A percentile compares a stretch with the other conserved stretches of the same genome.
Conservation (phyloP, 2,888 invertebrate genomes). For the Hemithea aestivaria region DNA sequence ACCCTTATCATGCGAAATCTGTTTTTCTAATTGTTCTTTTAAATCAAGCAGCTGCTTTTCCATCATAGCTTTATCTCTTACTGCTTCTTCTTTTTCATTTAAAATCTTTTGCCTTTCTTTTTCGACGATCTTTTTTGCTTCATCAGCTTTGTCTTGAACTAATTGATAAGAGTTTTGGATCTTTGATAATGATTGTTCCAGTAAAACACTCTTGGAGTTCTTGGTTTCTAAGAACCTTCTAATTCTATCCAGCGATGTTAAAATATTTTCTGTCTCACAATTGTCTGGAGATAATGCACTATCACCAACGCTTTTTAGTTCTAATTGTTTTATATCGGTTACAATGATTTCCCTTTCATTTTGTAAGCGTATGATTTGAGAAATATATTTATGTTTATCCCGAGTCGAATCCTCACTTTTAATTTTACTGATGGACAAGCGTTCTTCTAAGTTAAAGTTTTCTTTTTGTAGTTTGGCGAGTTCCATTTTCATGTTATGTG, state of each 20-base stretch:
- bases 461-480: slow-evolving; percentile 51
- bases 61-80: slow-evolving; percentile 45
- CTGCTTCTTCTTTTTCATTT: slow-evolving; percentile 61
- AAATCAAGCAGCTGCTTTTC: slow-evolving; percentile 48
- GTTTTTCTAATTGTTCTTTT: slow-evolving; percentile 46
- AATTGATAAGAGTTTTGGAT: slow-evolving; percentile 62
- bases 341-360: slow-evolving; percentile 54
- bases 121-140: slow-evolving; percentile 61
- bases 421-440: slow-evolving; percentile 44
- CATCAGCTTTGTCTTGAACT: slow-evolving; percentile 61
- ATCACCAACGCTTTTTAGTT: slow-evolving; percentile 54
- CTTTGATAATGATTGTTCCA: slow-evolving; percentile 55
- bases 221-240: slow-evolving; percentile 43
- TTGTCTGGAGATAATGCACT: slow-evolving; percentile 44
- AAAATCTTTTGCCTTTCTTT: slow-evolving; percentile 63
- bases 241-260: slow-evolving; percentile 52
- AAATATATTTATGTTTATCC: slow-evolving; percentile 45
- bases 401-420: slow-evolving; percentile 41
- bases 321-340: slow-evolving; percentile 55
- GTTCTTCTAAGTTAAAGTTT: slow-evolving; percentile 45
- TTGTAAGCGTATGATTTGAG: slow-evolving; percentile 44
- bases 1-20: slow-evolving; percentile 42
- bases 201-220: slow-evolving; percentile 39
- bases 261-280: slow-evolving; percentile 46
- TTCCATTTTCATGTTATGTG: slow-evolving; percentile 69